Base-by-base conservation (phyloP, 2,888 invertebrate genomes). In the Zaprionus lineosus region DNA sequence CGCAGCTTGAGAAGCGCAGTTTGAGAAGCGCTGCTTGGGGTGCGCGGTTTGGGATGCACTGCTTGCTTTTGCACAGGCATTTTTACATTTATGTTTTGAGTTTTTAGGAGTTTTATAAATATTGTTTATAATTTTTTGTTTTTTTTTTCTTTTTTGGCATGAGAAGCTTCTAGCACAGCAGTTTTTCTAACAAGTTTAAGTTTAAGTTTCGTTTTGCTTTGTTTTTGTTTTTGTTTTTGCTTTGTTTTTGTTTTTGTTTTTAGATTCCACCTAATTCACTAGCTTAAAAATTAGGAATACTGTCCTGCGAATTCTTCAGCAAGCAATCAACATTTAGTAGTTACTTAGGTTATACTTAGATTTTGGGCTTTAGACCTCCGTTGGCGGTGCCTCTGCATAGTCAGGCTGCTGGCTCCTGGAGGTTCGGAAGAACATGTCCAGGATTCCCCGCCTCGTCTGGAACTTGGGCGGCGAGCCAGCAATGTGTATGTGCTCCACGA, bases 351-450 rank as follows among this genome's bases (percentile, higher is more conserved):
- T 14, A 21, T 33, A 29, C 9, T 28, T 39, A 21, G 26, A 9
- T 19, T 12, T 3, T 24, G 26, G 18, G n/a, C 43, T 48, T 68
- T 75, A 89, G 59, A 90, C 90, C 74, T 89, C 90, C 18, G 89
- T 86, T 63, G 89, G 89, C 67, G 75, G 66, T 43, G 84, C 69
- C 67, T 78, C 74, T 16, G 85, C 71, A 62, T 89, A 90, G 53
- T 52, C 62, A 31, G 90, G 81, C 55, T 89, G 88, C 69, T 89
- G 70, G 55, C 88, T 89, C 60, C 85, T 87, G n/a, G 90, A 88
- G 73, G 87, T 82, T 65, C 90, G 88, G 64, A 90, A 89, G 65
- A 90, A 86, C 69, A 88, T 84, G 62, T 90, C 87, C 59, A 90
- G 86, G 19, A 90, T 76, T 26, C 76, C 73, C 4, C 84, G 78